phyloP scores from a whole-genome alignment of 2,888 invertebrate genomes.

The Cyclophora punctaria region DNA sequence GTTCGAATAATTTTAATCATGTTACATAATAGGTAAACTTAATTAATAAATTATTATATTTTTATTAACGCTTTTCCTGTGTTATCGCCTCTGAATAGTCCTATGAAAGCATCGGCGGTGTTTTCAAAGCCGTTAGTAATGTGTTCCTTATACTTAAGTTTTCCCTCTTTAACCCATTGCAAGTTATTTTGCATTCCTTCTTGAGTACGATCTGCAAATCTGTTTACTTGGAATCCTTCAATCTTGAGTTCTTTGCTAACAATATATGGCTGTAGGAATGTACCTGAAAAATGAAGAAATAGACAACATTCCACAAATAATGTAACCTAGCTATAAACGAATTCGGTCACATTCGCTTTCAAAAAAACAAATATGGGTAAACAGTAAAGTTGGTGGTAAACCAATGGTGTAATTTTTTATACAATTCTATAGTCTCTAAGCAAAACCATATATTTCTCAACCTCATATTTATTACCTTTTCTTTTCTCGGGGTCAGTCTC shows the following conservation, averaged over 20 bases:
- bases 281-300: slow-evolving; percentile 31
- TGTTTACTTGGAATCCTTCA: slow-evolving; percentile 75
- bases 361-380: no score
- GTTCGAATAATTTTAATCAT: no score
- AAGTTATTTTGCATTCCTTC: slow-evolving; percentile 77
- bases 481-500: slow-evolving; percentile 58
- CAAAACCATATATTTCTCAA: no score
- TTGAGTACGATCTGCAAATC: slow-evolving; percentile 68
- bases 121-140: slow-evolving; percentile 79
- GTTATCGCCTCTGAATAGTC: slow-evolving; percentile 76
- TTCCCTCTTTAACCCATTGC: slow-evolving; percentile 78
- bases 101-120: slow-evolving; percentile 78
- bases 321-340: no score
- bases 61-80: slow-evolving; percentile 80
- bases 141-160: slow-evolving; percentile 79
- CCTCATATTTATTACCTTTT: slow-evolving; percentile 39
- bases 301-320: no score
- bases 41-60: slow-evolving; percentile 38
- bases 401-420: no score
- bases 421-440: no score
- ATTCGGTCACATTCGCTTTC: no score
- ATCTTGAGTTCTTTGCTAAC: slow-evolving; percentile 76
- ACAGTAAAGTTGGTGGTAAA: no score
- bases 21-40: no score
- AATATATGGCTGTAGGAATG: slow-evolving; percentile 67